Evolutionary conservation across 2,113 vertebrate species (phyloP).

Genomic region (Chaenogobius annularis): DNA sequence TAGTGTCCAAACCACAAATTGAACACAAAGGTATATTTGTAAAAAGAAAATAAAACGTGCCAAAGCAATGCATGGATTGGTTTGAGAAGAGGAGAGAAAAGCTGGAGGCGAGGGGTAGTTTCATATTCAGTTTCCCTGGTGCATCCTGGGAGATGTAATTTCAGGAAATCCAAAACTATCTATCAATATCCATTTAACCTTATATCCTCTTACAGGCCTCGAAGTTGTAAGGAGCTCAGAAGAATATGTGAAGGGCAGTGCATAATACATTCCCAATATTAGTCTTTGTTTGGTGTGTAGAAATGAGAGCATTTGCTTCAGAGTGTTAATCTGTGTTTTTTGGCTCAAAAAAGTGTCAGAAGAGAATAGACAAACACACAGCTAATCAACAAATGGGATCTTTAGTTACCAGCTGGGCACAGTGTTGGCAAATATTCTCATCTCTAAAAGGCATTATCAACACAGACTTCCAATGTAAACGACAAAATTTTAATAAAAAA

Average conservation of each 20-base stretch:
- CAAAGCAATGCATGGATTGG: constrained; percentile 31
- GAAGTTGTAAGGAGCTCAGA: constrained; percentile 45
- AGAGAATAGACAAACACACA: constrained; percentile 60
- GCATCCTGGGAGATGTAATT: constrained; percentile 71
- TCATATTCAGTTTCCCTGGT: constrained; percentile 64
- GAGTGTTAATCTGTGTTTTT: constrained; percentile 46
- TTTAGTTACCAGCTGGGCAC: constrained; percentile 66
- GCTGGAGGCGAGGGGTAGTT: constrained; percentile 44
- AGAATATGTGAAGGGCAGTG: constrained; percentile 57
- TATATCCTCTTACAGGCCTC: constrained; percentile 54
- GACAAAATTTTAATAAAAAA: constrained; percentile 44
- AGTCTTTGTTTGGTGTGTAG: constrained; percentile 23
- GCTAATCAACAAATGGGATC: constrained; percentile 66
- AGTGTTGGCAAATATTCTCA: constrained; percentile 51
- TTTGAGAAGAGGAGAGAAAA: constrained; percentile 24
- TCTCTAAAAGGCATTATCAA: constrained; percentile 52
- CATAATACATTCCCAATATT: constrained; percentile 34
- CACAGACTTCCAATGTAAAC: constrained; percentile 55
- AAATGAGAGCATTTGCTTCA: constrained; percentile 32
- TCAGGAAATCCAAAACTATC: constrained; percentile 70
- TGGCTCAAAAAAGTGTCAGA: constrained; percentile 52
- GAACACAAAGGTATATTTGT: background rate
- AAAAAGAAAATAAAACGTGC: constrained; percentile 30
- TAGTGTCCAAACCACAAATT: constrained; percentile 21
- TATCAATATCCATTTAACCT: constrained; percentile 66